These are phyloP conservation scores for Erebia aethiops DNA, from an alignment of 2,888 invertebrate genomes.

Conservation along the genomic window DNA sequence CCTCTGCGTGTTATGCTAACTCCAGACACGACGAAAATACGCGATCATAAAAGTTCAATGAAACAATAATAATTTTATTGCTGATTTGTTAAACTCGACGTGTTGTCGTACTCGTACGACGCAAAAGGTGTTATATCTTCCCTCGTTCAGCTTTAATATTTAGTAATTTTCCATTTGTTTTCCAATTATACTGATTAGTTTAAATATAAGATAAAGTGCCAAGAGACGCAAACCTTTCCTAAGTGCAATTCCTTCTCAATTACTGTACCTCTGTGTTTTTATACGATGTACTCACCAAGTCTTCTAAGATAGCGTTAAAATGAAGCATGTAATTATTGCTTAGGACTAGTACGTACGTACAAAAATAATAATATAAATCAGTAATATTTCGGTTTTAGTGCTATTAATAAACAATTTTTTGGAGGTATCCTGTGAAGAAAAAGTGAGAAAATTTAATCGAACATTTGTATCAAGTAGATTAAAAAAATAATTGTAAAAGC, in stretches of 20 bases:
- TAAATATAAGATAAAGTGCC: slow-evolving; percentile 76
- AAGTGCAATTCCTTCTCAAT: slow-evolving; percentile 78
- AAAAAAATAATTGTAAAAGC: slow-evolving; percentile 47
- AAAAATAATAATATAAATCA: not conserved
- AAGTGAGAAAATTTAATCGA: slow-evolving; percentile 54
- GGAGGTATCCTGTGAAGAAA: slow-evolving; percentile 60
- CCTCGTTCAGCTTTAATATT: slow-evolving; percentile 34
- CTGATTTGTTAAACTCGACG: slow-evolving; percentile 1
- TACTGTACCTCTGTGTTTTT: slow-evolving; percentile 52
- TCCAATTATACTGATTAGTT: slow-evolving; percentile 55
- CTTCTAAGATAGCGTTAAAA: slow-evolving; percentile 24
- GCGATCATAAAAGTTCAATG: not conserved
- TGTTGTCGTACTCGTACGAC: not conserved
- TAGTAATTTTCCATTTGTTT: slow-evolving; percentile 41
- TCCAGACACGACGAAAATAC: slow-evolving; percentile 18
- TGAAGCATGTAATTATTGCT: slow-evolving; percentile 37
- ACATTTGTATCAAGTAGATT: slow-evolving; percentile 37
- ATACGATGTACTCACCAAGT: slow-evolving; percentile 32
- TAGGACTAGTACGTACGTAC: slow-evolving; percentile 36
- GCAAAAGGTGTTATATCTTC: slow-evolving; percentile 9
- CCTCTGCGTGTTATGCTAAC: slow-evolving; percentile 9
- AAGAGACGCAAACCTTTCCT: slow-evolving; percentile 71
- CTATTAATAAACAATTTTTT: slow-evolving; percentile 16
- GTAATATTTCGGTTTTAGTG: not conserved
- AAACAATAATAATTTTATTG: not conserved